Percentiles rank a stretch among this genome's conserved stretches.
phyloP scores from a whole-genome alignment of 2,113 vertebrate genomes.

The Columba livia region DNA sequence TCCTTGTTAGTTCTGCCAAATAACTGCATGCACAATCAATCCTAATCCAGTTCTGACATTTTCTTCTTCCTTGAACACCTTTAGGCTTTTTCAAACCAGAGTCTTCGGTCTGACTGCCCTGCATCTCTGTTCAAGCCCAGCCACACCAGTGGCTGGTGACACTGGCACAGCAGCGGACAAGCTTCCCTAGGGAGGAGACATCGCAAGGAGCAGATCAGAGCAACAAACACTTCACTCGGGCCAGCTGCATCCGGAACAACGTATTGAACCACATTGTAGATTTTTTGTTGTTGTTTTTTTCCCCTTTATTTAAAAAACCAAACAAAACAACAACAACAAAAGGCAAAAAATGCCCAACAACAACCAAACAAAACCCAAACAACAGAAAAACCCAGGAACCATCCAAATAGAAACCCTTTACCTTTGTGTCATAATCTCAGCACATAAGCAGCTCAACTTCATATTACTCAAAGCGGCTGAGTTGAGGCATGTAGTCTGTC shows the following conservation, averaged over 20 bases:
- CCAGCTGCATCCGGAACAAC: not conserved
- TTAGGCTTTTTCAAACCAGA: not conserved
- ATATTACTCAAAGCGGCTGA: not conserved
- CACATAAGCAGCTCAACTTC: not conserved
- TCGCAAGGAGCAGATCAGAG: not conserved
- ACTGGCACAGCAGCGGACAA: not conserved
- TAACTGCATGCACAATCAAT: conserved; percentile 1
- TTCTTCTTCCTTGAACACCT: not conserved
- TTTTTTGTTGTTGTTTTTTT: not conserved
- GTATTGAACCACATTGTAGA: rapidly evolving
- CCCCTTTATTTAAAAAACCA: not conserved
- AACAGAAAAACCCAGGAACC: not conserved
- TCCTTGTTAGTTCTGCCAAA: conserved; percentile 16
- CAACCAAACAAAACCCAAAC: no score
- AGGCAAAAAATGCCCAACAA: no score
- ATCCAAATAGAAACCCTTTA: not conserved
- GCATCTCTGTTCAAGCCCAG: not conserved
- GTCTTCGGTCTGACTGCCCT: not conserved
- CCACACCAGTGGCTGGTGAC: not conserved
- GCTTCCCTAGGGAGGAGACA: not conserved
- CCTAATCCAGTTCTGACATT: not conserved
- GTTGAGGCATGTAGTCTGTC: not conserved
- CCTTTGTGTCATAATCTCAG: not conserved
- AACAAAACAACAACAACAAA: no score
- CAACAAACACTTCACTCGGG: not conserved